phyloP scores from a whole-genome alignment of 2,113 vertebrate genomes.

The Pelecanus crispus region DNA sequence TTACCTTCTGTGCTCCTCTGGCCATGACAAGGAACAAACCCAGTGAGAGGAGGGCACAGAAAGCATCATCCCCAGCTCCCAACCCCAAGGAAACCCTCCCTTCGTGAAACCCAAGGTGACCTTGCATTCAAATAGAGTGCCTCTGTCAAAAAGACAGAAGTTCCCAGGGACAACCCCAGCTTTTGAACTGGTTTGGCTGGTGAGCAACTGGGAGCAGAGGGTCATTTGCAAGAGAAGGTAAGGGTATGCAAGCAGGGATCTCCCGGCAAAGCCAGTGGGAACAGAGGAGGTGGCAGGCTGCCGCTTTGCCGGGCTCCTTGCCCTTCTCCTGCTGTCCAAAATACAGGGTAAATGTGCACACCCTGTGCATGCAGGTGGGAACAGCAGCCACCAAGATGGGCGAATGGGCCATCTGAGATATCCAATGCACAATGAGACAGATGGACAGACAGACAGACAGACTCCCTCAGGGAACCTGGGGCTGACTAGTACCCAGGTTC shows the following conservation, averaged over 20 bases:
- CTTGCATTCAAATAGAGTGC: not conserved
- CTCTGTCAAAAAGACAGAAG: not conserved
- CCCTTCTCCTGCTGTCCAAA: not conserved
- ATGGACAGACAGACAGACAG: not conserved
- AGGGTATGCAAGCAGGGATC: not conserved
- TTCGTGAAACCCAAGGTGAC: not conserved
- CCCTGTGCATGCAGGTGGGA: not conserved
- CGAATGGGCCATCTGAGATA: not conserved
- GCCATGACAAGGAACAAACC: not conserved
- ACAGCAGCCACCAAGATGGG: not conserved
- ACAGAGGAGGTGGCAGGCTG: not conserved
- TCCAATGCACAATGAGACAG: not conserved
- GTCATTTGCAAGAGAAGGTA: not conserved
- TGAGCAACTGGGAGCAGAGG: not conserved
- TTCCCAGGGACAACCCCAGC: not conserved
- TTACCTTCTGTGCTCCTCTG: not conserved
- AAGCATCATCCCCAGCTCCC: not conserved
- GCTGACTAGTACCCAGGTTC: not conserved
- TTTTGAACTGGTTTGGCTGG: not conserved
- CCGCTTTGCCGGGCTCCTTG: not conserved
- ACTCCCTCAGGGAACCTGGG: not conserved
- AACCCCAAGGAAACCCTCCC: not conserved
- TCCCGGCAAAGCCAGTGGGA: not conserved
- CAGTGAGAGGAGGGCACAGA: not conserved
- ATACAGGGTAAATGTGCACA: accelerated